phyloP scores from a whole-genome alignment of 2,113 vertebrate genomes.

The Ginglymostoma cirratum region DNA sequence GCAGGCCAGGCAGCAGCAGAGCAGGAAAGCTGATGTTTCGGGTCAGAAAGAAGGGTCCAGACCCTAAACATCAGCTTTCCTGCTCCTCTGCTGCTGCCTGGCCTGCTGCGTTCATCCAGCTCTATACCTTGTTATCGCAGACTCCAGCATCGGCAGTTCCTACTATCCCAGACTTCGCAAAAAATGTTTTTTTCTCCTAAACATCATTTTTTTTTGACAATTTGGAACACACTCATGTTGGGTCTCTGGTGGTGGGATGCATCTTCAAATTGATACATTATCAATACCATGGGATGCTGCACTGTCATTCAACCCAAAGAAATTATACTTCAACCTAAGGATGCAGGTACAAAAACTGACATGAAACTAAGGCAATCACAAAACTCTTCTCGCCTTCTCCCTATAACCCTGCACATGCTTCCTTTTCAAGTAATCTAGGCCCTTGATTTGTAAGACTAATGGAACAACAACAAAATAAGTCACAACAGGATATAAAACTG shows the following conservation, averaged over 20 bases:
- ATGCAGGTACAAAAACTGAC: neutral
- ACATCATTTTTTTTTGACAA: neutral
- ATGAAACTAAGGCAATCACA: neutral
- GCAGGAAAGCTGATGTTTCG: too few relatives aligned
- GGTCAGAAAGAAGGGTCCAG: too few relatives aligned
- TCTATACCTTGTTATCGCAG: too few relatives aligned
- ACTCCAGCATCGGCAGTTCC: too few relatives aligned
- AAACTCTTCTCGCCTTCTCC: too few relatives aligned
- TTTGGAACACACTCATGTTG: neutral
- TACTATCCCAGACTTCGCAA: neutral
- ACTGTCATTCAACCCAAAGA: neutral
- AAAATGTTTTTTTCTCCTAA: neutral
- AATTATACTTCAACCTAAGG: neutral
- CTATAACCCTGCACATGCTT: too few relatives aligned
- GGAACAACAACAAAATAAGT: neutral
- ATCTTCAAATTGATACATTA: neutral
- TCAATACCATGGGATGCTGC: neutral
- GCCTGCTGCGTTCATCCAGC: too few relatives aligned
- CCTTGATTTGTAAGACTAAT: neutral
- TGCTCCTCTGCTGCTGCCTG: too few relatives aligned
- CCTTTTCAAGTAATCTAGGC: too few relatives aligned
- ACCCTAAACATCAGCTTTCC: too few relatives aligned
- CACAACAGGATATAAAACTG: neutral
- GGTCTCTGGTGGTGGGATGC: neutral
- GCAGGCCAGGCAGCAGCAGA: too few relatives aligned